These are phyloP conservation scores for Epinotia brunnichana DNA, from an alignment of 2,888 invertebrate genomes.

Conservation along the genomic window DNA sequence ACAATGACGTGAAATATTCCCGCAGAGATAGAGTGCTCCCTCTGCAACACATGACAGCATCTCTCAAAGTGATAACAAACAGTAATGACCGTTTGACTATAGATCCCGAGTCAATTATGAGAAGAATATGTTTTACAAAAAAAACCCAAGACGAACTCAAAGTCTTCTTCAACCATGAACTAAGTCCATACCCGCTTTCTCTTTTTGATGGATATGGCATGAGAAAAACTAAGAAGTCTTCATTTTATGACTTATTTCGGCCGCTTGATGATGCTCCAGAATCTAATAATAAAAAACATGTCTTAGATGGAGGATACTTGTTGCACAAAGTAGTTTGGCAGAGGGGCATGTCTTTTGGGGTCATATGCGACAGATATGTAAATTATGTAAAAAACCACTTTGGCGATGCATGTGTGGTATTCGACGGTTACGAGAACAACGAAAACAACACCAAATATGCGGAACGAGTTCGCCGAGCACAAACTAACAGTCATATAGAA, in stretches of 20 bases:
- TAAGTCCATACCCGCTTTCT: background rate
- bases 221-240: background rate
- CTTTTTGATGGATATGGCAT: background rate
- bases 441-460: background rate
- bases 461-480: background rate
- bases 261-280: background rate
- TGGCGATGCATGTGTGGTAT: background rate
- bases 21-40: background rate
- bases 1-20: slow-evolving; percentile 1
- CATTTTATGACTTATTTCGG: background rate
- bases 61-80: background rate
- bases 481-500: background rate
- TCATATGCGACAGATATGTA: background rate
- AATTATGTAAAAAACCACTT: background rate
- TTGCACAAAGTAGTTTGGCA: background rate
- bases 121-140: background rate
- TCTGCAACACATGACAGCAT: background rate
- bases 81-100: background rate
- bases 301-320: background rate
- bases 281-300: background rate
- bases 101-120: background rate
- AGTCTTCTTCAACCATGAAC: background rate
- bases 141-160: background rate
- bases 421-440: background rate
- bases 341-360: background rate